Evolutionary conservation across 2,888 invertebrate species (phyloP), one percentile per base, ranked within the genome.

Genomic region (Germaria angustata): DNA sequence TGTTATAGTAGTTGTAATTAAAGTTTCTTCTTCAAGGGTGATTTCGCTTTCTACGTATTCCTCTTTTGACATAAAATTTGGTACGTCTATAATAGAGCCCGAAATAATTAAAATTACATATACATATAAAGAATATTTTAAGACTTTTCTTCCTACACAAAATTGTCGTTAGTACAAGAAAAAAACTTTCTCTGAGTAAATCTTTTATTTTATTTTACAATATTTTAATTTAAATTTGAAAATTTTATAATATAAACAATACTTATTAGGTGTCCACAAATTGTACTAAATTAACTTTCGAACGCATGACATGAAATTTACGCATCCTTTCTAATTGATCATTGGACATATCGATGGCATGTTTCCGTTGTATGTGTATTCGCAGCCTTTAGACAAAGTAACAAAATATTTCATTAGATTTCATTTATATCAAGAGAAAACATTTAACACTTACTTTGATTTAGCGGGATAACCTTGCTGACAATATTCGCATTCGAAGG

Each of bases 241-340:
- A 32, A 13, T 36, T 20, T 32, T 24, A 32, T 17, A 9, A 32
- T 34, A 9, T 34, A 34, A 44, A 36, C 8, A 22, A 22, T 6
- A 32, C 13, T 15, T 28, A 8, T 20, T 44, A 55, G 13, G 39
- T n/a, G 5, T 75, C 63, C 2, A 82, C 75, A 49, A 86, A 81
- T 72, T 84, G 84, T 39, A 85, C 84, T 72, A 85, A 84, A 72
- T 78, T 85, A 20, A 86, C 81, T 75, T 87, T 88, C 0, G 87
- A 86, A 11, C 88, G 87, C 55, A 73, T 78, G 11, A 85, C 80
- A 61, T 85, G 85, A 84, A 87, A 88, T 82, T 87, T 87, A 3
- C 87, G 86, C 88, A 88, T 88, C 1, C 76, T 73, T 51, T 88
- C 87, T 51, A 88, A 46, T 34, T 88, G 85, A 17, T 87, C 88